Conservation (phyloP, 37 sponge, comb jelly and placozoan genomes). For the Diacarnus erythraeanus region DNA sequence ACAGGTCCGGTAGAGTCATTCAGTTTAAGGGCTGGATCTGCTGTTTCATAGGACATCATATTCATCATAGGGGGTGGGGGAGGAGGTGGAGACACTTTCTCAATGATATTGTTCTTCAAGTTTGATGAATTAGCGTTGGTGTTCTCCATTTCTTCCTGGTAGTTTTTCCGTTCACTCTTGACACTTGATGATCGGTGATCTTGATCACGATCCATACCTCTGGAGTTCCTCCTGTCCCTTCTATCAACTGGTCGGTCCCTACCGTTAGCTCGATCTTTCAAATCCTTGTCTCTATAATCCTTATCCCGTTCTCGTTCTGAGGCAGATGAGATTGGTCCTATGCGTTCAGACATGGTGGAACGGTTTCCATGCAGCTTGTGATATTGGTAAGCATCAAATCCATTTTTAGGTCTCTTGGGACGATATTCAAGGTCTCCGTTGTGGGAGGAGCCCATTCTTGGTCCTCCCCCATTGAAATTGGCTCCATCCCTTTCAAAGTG, state of each 20-base stretch:
- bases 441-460: not conserved
- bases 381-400: slow-evolving; percentile 33
- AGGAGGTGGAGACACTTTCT: not conserved
- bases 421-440: slow-evolving; percentile 35
- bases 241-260: not conserved
- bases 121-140: not conserved
- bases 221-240: not conserved
- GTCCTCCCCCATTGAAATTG: not conserved
- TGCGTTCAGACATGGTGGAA: not conserved
- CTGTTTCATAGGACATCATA: slow-evolving; percentile 13
- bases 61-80: slow-evolving; percentile 3
- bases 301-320: not conserved
- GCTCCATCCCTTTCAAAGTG: not conserved
- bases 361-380: slow-evolving; percentile 21
- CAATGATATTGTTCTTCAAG: not conserved
- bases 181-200: not conserved
- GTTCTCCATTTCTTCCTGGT: not conserved
- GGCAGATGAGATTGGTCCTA: not conserved
- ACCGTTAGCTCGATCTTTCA: not conserved
- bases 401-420: slow-evolving; percentile 35
- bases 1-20: slow-evolving; percentile 48
- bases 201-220: not conserved
- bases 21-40: slow-evolving; percentile 66
- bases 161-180: not conserved
- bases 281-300: not conserved